Evolutionary conservation across 2,888 invertebrate species (phyloP), one percentile per base, ranked within the genome.

Genomic region (Torymus tubicola): DNA sequence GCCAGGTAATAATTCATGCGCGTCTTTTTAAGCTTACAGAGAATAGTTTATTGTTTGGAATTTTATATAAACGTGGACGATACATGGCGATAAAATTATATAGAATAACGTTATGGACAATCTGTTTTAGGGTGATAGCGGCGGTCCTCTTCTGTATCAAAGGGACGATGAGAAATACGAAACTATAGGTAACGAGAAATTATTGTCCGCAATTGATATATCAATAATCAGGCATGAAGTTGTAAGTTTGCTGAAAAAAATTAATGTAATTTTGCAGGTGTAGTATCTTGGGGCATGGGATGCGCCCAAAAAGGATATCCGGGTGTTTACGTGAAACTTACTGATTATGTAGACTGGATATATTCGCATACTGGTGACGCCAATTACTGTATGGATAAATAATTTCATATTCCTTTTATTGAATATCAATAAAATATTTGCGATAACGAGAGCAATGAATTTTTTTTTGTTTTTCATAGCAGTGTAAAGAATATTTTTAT

Each of bases 271-370:
- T 50, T 82, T 67, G 31, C 86, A 94, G 94, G 94, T 69, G 87
- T 94, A 13, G 93, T 94, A 0, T 94, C 94, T 0, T 94, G 94
- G 93, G 94, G 94, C 16, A 93, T 93, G 80, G 93, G 93, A 77
- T 94, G 94, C 87, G 94, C 94, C 13, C 90, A 92, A 84, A 92
- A 92, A 5, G 92, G 92, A 69, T 91, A 91, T 85, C 93, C 93
- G 69, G 93, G 93, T 90, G 86, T 89, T 87, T 88, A 86, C 68
- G 86, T 86, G n/a, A 87, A 85, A 73, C 78, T 74, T 42, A 83
- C 84, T 1, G 87, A 87, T 68, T 90, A 88, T 80, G 80, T 90
- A 53, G 83, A 86, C 57, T 91, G 90, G 90, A 90, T 91, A 60
- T 85, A 84, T 11, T 80, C 82, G n/a, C 84, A 90, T 71, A 90